Percentiles rank a stretch among this genome's conserved stretches.
These are phyloP conservation scores for Limanda limanda DNA, from an alignment of 2,113 vertebrate species.

Conservation along the genomic window DNA sequence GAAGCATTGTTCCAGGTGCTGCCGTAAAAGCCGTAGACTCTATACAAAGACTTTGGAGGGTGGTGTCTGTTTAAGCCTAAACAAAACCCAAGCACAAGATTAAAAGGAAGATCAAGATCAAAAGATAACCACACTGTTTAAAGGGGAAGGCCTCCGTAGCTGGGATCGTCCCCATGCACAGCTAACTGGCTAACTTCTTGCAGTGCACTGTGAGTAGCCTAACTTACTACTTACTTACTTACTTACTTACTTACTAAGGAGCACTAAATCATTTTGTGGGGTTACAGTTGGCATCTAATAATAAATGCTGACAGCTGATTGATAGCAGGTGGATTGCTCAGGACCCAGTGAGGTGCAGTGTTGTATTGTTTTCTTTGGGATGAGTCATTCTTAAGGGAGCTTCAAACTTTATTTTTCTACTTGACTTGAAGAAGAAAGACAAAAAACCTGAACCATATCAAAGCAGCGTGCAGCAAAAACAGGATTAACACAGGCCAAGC, in stretches of 20 bases:
- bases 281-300: not conserved
- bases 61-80: not conserved
- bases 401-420: not conserved
- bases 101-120: not conserved
- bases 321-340: too few species aligned
- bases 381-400: not conserved
- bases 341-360: too few species aligned
- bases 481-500: too few species aligned
- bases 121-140: not conserved
- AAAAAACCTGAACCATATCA: too few species aligned
- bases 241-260: not conserved
- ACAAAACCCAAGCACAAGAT: not conserved
- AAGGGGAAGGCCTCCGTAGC: not conserved
- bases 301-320: not conserved
- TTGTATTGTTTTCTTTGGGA: not conserved
- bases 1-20: not conserved
- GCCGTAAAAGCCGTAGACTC: not conserved
- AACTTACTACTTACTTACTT: too few species aligned
- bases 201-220: not conserved
- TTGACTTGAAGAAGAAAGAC: too few species aligned
- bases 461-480: too few species aligned
- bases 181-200: not conserved
- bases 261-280: not conserved
- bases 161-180: not conserved
- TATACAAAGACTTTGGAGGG: not conserved